Evolutionary conservation across 2,113 vertebrate species (phyloP), one percentile per base, ranked within the genome.

Genomic region (Myocastor coypus): DNA sequence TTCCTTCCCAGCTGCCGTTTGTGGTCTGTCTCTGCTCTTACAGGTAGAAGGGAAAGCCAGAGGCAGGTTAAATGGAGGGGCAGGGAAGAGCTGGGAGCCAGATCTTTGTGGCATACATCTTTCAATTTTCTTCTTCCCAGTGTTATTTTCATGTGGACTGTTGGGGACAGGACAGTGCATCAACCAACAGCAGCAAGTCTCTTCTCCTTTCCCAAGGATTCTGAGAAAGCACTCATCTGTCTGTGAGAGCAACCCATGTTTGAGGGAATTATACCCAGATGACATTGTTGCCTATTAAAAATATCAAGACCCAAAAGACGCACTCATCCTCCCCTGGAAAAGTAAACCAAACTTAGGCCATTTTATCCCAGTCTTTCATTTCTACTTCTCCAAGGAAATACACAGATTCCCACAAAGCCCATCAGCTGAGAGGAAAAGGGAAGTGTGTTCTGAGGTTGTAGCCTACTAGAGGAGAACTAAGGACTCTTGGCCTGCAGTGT

Each of bases 211-310:
- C 30, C 16, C 37, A 42, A 73, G 28, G 61, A n/a, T 4, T 61
- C 83, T 34, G 80, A 94, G n/a, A 20, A 95, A 59, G 9, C 40
- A 89, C 68, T 82, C 30, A 24, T 82, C 66, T 24, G 37, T 71
- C 82, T 71, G 50, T 57, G 95, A 63, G 77, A 64, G 69, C 46
- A 17, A 84, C 61, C 40, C 16, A 77, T 32, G 78, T 94, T 90
- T 55, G n/a, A 80, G 68, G 75, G 80, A 95, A 96, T 92, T 83
- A 95, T 88, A 94, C 55, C 82, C 69, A 87, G 84, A 66, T 61
- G 87, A 57, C 22, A 77, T 32, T 24, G 6, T 86, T 91, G 37
- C 83, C 16, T 42, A 59, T 91, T 73, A 55, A 92, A 95, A 87
- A 61, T 75, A 52, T 40, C n/a, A 92, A 83, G 63, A 80, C 10